Conservation (phyloP, 2,888 invertebrate genomes). For the Copidosoma aretas region DNA sequence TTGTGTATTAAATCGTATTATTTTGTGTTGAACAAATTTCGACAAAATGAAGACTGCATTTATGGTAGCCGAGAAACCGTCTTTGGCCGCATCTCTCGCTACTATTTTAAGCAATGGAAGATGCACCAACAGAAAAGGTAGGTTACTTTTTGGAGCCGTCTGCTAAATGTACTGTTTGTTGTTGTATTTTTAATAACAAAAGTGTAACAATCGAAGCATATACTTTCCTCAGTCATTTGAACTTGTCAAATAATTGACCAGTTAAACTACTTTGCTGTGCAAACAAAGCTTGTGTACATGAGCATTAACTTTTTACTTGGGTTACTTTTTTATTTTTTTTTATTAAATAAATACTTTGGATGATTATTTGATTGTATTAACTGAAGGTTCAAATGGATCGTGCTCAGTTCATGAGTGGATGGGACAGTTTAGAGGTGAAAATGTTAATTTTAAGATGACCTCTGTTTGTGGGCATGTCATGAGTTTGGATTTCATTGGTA, state of each 20-base stretch:
- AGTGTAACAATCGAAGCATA: background rate
- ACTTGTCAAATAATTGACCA: no score
- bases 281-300: no score
- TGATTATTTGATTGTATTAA: background rate
- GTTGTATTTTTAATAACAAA: background rate
- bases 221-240: background rate
- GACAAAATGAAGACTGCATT: conserved; percentile 80
- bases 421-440: conserved; percentile 77
- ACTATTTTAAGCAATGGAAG: conserved; percentile 90
- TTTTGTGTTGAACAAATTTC: conserved; percentile 30
- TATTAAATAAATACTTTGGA: background rate
- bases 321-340: background rate
- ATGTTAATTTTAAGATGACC: conserved; percentile 89
- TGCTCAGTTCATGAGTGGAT: conserved; percentile 96
- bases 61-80: conserved; percentile 99
- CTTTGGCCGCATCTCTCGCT: conserved; percentile 92
- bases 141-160: conserved; percentile 44
- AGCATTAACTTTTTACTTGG: no score
- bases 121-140: conserved; percentile 78
- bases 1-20: conserved; percentile 31
- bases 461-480: conserved; percentile 99
- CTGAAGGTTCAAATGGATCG: conserved; percentile 81
- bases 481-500: conserved; percentile 88
- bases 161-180: conserved; percentile 23
- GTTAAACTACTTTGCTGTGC: no score